Percentiles rank a stretch among this genome's conserved stretches.
Evolutionary conservation across 2,113 vertebrate species (phyloP).

Genomic region (Aramus guarauna): DNA sequence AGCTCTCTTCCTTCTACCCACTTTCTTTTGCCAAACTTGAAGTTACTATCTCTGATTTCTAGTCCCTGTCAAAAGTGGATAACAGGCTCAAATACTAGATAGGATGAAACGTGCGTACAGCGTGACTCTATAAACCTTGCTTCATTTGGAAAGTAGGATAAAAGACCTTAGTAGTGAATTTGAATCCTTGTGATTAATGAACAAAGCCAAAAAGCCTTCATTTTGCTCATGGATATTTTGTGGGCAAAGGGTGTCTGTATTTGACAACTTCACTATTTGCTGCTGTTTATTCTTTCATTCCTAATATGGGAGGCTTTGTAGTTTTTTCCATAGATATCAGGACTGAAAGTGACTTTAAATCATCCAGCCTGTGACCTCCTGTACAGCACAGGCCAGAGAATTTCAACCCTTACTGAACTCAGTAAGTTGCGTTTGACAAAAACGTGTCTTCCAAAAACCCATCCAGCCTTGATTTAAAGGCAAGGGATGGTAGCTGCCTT

Average conservation of each 20-base stretch:
- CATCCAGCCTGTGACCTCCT: not conserved
- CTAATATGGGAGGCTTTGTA: not conserved
- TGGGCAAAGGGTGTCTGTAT: not conserved
- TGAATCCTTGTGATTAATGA: not conserved
- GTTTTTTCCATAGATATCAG: not conserved
- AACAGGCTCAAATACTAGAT: not conserved
- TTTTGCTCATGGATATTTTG: not conserved
- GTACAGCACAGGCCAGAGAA: not conserved
- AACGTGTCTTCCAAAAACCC: slow-evolving; percentile 2
- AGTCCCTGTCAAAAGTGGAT: not conserved
- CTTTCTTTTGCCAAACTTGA: not conserved
- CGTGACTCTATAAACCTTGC: not conserved
- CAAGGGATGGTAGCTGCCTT: slow-evolving; percentile 28
- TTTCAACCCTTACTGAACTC: slow-evolving; percentile 23
- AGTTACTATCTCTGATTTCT: not conserved
- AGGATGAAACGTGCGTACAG: fast-evolving
- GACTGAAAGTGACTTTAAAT: slow-evolving; percentile 14
- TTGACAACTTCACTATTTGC: not conserved
- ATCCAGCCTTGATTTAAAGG: slow-evolving; percentile 27
- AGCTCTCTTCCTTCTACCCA: not conserved
- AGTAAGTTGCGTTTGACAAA: slow-evolving; percentile 11
- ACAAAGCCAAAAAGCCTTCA: not conserved
- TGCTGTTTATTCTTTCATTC: not conserved
- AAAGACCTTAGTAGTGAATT: not conserved
- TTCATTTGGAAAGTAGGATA: not conserved